Base-by-base conservation (phyloP, 2,888 invertebrate species). In the Microdon myrmicae region DNA sequence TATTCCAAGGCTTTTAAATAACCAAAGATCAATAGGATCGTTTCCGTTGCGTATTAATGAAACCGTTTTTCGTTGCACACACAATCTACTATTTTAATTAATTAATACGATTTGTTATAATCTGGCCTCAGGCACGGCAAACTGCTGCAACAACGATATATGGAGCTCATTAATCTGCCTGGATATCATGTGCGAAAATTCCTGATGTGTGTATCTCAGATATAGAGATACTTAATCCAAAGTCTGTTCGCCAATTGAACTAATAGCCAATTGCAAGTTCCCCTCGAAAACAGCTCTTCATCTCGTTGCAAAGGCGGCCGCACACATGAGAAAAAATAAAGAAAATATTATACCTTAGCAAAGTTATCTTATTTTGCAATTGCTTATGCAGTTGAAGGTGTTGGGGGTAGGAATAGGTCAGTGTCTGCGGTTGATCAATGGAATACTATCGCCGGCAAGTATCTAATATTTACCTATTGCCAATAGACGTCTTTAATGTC, bases 361-460 rank as follows among this genome's bases (percentile, higher is more conserved):
- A 64, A 58, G 51, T 64, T 43, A 64, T 64, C 47, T 51, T 32
- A 32, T 41, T 49, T 47, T 45, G 51, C 58, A 53, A 64, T 64
- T 64, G 56, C 51, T 64, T 56, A 53, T 58, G 58, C 44, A 53
- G 64, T 43, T 64, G 47, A 56, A 64, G 58, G 64, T 58, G 58
- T 58, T 64, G 53, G 58, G n/a, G 47, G 64, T 58, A 58, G 64
- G 64, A 64, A 58, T 64, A 64, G 64, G 64, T 58, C 58, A 64
- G 64, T 64, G 56, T 58, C 56, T 64, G 51, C 12, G 39, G 10
- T 7, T 23, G 19, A 34, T 12, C 31, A 10, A 43, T 26, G 49
- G 38, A n/a, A 47, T 39, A 59, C 25, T 28, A 26, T n/a, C n/a
- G n/a, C n/a, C n/a, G n/a, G n/a, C n/a, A 14, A n/a, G n/a, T 35